phyloP scores from a whole-genome alignment of 2,888 invertebrate genomes.

The Myopa testacea region DNA sequence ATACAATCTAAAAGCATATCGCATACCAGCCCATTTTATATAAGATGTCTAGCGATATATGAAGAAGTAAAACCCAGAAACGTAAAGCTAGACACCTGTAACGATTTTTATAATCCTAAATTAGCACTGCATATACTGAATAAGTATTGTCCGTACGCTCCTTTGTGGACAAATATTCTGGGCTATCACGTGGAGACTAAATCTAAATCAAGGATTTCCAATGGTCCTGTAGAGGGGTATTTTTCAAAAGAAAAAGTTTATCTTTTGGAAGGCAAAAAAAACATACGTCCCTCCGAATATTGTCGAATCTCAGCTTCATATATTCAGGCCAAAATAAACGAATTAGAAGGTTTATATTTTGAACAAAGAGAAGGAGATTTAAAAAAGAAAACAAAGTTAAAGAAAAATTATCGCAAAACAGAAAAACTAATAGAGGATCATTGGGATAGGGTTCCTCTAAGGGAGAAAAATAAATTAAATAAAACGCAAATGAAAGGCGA shows the following conservation, averaged over 20 bases:
- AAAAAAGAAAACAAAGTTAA: neutral
- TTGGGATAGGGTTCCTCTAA: neutral
- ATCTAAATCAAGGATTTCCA: conserved; percentile 7
- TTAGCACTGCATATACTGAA: neutral
- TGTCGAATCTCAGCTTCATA: conserved; percentile 13
- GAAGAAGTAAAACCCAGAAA: neutral
- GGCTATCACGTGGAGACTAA: conserved; percentile 22
- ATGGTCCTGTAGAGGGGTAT: conserved; percentile 18
- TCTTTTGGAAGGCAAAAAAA: conserved; percentile 13
- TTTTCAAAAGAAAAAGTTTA: conserved; percentile 18
- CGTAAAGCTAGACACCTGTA: neutral
- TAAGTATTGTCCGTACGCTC: conserved; percentile 14
- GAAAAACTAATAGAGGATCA: neutral
- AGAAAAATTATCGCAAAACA: neutral
- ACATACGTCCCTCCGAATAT: conserved; percentile 19
- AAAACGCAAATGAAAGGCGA: neutral
- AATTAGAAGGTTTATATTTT: conserved; percentile 13
- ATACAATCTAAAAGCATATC: neutral
- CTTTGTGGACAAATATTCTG: conserved; percentile 18
- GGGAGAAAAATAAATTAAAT: conserved; percentile 8
- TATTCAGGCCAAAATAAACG: neutral
- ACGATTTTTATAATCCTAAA: neutral
- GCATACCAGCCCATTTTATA: conserved; percentile 16
- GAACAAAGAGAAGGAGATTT: neutral
- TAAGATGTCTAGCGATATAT: neutral